phyloP scores from a whole-genome alignment of 2,113 vertebrate genomes.

The Coregonus clupeaformis region DNA sequence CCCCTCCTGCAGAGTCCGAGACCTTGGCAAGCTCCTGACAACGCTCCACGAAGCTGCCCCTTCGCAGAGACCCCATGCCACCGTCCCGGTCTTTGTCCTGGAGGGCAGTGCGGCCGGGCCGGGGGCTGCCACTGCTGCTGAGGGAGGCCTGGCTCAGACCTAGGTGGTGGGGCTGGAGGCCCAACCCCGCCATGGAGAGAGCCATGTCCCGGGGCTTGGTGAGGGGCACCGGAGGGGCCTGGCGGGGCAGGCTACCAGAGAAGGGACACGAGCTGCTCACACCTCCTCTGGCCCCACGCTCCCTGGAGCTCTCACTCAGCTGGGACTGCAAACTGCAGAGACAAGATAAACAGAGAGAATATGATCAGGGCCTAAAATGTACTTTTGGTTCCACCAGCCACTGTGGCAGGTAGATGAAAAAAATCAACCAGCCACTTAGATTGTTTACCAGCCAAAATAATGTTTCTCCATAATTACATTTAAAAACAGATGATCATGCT shows the following conservation, averaged over 20 bases:
- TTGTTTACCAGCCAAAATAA: too few relatives aligned
- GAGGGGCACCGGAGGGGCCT: slow-evolving; percentile 39
- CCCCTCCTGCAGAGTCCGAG: slow-evolving; percentile 44
- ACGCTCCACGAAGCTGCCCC: slow-evolving; percentile 84
- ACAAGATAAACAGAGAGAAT: background rate
- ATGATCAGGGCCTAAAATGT: background rate
- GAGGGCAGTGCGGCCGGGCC: slow-evolving; percentile 15
- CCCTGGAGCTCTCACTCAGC: slow-evolving; percentile 46
- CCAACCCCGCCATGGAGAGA: background rate
- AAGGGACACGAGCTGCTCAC: slow-evolving; percentile 22
- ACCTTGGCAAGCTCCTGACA: slow-evolving; percentile 83
- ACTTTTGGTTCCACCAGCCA: too few relatives aligned
- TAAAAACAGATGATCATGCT: background rate
- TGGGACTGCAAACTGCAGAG: slow-evolving; percentile 71
- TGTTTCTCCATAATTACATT: background rate
- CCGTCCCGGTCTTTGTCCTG: slow-evolving; percentile 43
- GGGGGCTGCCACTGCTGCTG: slow-evolving; percentile 33
- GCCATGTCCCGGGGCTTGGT: slow-evolving; percentile 48
- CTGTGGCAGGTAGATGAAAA: too few relatives aligned
- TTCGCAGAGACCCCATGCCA: slow-evolving; percentile 40
- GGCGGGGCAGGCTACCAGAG: slow-evolving; percentile 66
- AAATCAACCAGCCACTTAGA: too few relatives aligned
- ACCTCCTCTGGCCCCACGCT: slow-evolving; percentile 24
- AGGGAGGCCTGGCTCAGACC: slow-evolving; percentile 50
- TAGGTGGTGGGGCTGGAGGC: slow-evolving; percentile 30